A percentile compares a stretch with the other conserved stretches of the same genome.
Conservation (phyloP, 2,113 vertebrate species). For the Parus major region DNA sequence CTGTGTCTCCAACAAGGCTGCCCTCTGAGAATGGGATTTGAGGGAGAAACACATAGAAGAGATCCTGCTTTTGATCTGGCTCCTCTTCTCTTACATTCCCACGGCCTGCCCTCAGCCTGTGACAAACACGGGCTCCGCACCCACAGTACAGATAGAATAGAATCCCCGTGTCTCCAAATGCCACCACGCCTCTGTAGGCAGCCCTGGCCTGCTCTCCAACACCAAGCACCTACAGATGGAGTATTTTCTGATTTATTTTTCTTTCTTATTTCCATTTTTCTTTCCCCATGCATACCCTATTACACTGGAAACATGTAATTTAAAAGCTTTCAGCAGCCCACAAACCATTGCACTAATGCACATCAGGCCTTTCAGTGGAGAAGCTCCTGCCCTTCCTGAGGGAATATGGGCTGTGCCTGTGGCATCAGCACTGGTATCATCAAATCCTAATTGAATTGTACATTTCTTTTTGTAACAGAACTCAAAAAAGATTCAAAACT, state of each 20-base stretch:
- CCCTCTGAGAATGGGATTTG: background rate
- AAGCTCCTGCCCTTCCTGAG: slow-evolving; percentile 39
- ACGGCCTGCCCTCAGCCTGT: background rate
- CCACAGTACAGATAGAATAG: fast-evolving
- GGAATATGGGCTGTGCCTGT: background rate
- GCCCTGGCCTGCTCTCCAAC: fast-evolving
- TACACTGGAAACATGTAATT: background rate
- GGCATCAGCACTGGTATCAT: background rate
- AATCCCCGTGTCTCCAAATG: background rate
- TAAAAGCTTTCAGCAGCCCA: slow-evolving; percentile 45
- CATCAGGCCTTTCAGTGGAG: background rate
- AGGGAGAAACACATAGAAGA: background rate
- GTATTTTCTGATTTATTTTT: background rate
- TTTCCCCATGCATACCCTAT: background rate
- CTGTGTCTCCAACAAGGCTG: background rate
- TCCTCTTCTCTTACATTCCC: background rate
- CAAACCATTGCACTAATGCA: slow-evolving; percentile 14
- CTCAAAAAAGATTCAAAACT: slow-evolving; percentile 21
- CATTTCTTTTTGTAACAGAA: background rate
- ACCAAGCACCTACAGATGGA: background rate
- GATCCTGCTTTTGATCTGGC: background rate
- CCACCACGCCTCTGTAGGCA: fast-evolving
- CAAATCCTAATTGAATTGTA: background rate
- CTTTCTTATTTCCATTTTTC: background rate
- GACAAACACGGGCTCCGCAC: fast-evolving